Conservation (phyloP, 2,888 invertebrate genomes). For the Noctua fimbriata region DNA sequence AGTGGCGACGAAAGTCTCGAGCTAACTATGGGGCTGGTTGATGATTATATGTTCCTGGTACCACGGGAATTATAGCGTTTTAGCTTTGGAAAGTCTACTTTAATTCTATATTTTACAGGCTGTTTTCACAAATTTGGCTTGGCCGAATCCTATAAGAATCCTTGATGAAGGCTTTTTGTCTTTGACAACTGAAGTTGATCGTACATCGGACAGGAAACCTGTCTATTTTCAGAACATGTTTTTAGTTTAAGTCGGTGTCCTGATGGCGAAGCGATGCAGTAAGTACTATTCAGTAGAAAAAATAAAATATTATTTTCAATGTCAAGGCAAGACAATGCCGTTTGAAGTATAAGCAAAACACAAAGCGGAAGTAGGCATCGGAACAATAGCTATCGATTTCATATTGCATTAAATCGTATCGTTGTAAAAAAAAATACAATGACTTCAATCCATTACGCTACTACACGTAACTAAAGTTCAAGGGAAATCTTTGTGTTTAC, state of each 20-base stretch:
- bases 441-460: slow-evolving; percentile 46
- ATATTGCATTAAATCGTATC: slow-evolving; percentile 28
- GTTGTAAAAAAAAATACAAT: slow-evolving; percentile 48
- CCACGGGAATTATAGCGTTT: slow-evolving; percentile 25
- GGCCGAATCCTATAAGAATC: not conserved
- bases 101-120: not conserved
- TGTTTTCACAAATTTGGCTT: not conserved
- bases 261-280: not conserved
- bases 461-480: slow-evolving; percentile 66
- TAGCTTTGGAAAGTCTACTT: slow-evolving; percentile 33
- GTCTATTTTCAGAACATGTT: not conserved
- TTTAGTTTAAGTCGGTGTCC: not conserved
- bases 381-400: slow-evolving; percentile 48
- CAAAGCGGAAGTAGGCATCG: slow-evolving; percentile 36
- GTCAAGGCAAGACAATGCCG: slow-evolving; percentile 25
- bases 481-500: slow-evolving; percentile 57
- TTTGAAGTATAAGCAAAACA: slow-evolving; percentile 16
- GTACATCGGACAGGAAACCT: no score
- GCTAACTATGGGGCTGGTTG: slow-evolving; percentile 43
- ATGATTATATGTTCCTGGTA: slow-evolving; percentile 42
- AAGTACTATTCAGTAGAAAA: not conserved
- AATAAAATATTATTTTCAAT: slow-evolving; percentile 15
- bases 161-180: not conserved
- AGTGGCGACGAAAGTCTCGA: slow-evolving; percentile 65
- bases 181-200: not conserved